Evolutionary conservation across 2,113 vertebrate species (phyloP), one percentile per base, ranked within the genome.

Genomic region (Pagrus major): DNA sequence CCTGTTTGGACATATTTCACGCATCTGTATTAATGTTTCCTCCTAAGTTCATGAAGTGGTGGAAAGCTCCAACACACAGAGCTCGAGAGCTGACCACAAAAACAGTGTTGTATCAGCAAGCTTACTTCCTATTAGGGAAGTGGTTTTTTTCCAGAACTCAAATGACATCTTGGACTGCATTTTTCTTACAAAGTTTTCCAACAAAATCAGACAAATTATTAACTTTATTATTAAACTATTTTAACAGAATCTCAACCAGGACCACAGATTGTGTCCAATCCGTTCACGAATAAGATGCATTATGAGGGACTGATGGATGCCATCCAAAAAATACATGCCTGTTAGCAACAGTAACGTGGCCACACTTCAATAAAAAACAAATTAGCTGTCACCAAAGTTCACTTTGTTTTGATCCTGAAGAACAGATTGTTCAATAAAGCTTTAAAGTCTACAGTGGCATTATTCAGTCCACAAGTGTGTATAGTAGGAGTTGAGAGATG

Each of bases 71-170:
- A 64, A 49, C 31, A 77, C 47, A 5, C 44, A 37, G 16, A 52
- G 42, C 44, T 51, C 9, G 27, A 56, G n/a, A 12, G 6, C 16
- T 18, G 42, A 11, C 64, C 27, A 73, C 15, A 59, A 58, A 71
- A 65, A 56, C 29, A 54, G 23, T 23, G 49, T 27, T n/a, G 16
- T 33, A 71, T 83, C 81, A 25, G 66, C 23, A 52, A 39, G 41
- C 35, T 46, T 41, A 29, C 16, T 39, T 60, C 14, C 41, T 29
- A 31, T 15, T n/a, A 1, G 29, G 33, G 41, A 55, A 9, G 20
- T 16, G 14, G 49, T 31, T 52, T 69, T 20, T 21, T 35, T 35
- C 33, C 31, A 56, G 21, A 47, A 39, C 3, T 39, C 5, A 41
- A 49, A 65, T 42, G 5, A 54, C 9, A 55, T 3, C 7, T 35